Evolutionary conservation across 2,888 invertebrate genomes (phyloP).

Genomic region (Thereva nobilitata): DNA sequence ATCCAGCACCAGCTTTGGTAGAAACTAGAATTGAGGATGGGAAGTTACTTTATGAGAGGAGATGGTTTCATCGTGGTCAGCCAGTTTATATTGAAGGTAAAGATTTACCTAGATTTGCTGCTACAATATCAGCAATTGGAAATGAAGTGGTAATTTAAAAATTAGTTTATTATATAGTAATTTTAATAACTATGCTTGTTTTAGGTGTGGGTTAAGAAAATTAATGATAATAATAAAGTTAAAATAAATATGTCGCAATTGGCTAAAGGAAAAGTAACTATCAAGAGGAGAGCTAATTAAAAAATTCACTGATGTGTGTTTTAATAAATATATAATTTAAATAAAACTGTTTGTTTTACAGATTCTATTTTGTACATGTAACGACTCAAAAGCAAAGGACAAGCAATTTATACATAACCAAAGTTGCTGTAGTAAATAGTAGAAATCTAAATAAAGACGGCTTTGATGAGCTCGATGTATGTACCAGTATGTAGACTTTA

Average conservation of each 20-base stretch:
- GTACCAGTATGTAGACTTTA: too few species aligned
- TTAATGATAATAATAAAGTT: conserved; percentile 75
- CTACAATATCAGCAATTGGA: conserved; percentile 88
- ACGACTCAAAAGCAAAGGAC: too few species aligned
- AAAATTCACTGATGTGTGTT: neutral
- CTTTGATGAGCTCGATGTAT: too few species aligned
- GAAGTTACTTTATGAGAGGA: conserved; percentile 87
- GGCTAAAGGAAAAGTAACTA: conserved; percentile 83
- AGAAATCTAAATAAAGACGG: too few species aligned
- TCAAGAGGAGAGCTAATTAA: conserved; percentile 82
- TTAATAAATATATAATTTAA: neutral
- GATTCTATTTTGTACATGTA: too few species aligned
- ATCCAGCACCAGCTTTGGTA: conserved; percentile 59
- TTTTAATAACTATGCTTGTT: conserved; percentile 51
- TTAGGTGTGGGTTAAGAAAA: conserved; percentile 90
- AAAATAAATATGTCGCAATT: conserved; percentile 83
- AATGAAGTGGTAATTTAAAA: conserved; percentile 75
- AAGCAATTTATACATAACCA: too few species aligned
- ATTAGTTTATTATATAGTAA: neutral
- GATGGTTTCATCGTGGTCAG: conserved; percentile 95
- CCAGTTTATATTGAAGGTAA: conserved; percentile 89
- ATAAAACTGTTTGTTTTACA: too few species aligned
- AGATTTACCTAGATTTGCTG: conserved; percentile 82
- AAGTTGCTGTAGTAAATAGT: too few species aligned
- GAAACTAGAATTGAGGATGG: conserved; percentile 94